These are phyloP conservation scores for Damaliscus lunatus DNA, from an alignment of 2,113 vertebrate species.

Conservation along the genomic window DNA sequence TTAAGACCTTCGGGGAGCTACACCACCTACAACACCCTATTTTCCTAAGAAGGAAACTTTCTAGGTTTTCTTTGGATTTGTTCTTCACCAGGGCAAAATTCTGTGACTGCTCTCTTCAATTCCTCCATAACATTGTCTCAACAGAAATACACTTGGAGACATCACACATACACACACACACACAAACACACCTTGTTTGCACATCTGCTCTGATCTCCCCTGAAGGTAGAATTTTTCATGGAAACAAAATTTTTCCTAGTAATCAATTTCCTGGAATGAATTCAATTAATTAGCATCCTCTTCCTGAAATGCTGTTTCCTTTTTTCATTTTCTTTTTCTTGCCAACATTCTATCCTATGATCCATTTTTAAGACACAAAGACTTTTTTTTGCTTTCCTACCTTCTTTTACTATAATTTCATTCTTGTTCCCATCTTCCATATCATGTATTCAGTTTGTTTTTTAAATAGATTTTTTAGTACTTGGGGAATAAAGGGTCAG, in stretches of 20 bases:
- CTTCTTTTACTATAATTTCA: constrained; percentile 35
- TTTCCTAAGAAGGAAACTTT: constrained; percentile 33
- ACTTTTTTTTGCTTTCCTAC: constrained; percentile 11
- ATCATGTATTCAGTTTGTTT: constrained; percentile 16
- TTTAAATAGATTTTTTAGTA: constrained; percentile 54
- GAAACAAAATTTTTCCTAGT: constrained; percentile 15
- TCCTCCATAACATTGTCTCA: not conserved
- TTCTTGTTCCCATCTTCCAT: not conserved
- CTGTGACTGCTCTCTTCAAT: not conserved
- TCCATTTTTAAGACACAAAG: not conserved
- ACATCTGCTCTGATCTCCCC: not conserved
- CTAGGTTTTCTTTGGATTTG: not conserved
- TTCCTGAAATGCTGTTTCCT: constrained; percentile 33
- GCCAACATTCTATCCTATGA: not conserved
- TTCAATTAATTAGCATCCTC: not conserved
- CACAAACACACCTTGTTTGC: not conserved
- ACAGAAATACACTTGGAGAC: not conserved
- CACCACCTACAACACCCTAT: not conserved
- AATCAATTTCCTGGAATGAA: constrained; percentile 14
- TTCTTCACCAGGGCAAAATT: not conserved
- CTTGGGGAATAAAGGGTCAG: constrained; percentile 48
- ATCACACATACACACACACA: not conserved
- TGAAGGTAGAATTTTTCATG: not conserved
- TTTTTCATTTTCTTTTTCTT: not conserved
- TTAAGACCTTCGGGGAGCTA: not conserved